Percentiles rank a stretch among this genome's conserved stretches.
These are phyloP conservation scores for Cydia amplana DNA, from an alignment of 1,140 invertebrate genomes.

Conservation along the genomic window DNA sequence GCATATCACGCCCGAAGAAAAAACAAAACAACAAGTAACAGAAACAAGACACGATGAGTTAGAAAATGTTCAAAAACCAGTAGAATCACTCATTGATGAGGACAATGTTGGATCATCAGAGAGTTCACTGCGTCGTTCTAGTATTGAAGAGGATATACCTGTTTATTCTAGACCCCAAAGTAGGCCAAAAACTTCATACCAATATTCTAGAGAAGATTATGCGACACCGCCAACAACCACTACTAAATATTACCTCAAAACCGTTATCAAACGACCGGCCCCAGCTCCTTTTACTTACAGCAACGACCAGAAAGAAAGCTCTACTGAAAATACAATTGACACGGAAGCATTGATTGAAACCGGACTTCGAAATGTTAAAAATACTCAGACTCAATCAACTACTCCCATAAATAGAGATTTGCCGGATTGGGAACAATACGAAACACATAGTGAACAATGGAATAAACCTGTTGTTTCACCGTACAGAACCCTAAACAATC, in stretches of 20 bases:
- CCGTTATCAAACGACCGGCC: conserved; percentile 62
- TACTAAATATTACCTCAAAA: conserved; percentile 70
- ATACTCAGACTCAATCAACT: conserved; percentile 30
- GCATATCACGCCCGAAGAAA: conserved; percentile 40
- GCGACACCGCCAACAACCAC: conserved; percentile 44
- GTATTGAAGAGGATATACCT: conserved; percentile 47
- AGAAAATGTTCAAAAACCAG: conserved; percentile 35
- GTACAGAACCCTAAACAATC: conserved; percentile 66
- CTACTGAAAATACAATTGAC: conserved; percentile 47
- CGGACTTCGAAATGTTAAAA: conserved; percentile 38
- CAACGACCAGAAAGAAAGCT: conserved; percentile 40
- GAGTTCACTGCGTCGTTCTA: conserved; percentile 41
- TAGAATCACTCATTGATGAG: conserved; percentile 23
- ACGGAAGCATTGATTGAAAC: conserved; percentile 46
- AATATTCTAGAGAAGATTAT: conserved; percentile 42
- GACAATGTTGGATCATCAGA: conserved; percentile 35
- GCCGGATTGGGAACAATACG: conserved; percentile 36
- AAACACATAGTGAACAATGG: conserved; percentile 42
- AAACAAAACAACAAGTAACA: conserved; percentile 38
- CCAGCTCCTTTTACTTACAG: conserved; percentile 50
- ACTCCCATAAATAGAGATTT: conserved; percentile 35
- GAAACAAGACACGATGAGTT: conserved; percentile 35
- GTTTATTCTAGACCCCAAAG: conserved; percentile 39
- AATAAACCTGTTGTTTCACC: conserved; percentile 62
- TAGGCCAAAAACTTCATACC: conserved; percentile 30